Base-by-base conservation (phyloP, 2,888 invertebrate genomes). In the Tetropium fuscum region DNA sequence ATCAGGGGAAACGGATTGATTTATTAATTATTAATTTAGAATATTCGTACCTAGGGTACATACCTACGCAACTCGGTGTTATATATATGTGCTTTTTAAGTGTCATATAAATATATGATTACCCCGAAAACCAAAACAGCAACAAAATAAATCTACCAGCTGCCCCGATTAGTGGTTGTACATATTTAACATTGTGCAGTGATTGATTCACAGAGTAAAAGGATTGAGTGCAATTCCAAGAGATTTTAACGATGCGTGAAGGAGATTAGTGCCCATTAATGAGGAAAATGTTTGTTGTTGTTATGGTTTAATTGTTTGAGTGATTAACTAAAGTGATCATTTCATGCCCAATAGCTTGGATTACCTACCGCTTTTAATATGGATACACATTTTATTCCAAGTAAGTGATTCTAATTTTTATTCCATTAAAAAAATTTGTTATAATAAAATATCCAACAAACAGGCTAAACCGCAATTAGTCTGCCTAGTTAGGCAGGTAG, bases 321-420 rank as follows among this genome's bases (percentile, higher is more conserved):
- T 66, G 66, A 63, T 66, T 66, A 57, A 63, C 60, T 63, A 51
- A n/a, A 62, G 63, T 66, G 65, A 54, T 60, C 30, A 53, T 63
- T 63, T 60, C 60, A 62, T 58, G 60, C 60, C 44, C 53, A 40
- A 55, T 56, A 47, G 53, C 44, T 65, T 62, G 65, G 65, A 65
- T 60, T 65, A 63, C 53, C 40, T 38, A n/a, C n/a, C n/a, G n/a
- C n/a, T 18, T 64, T 60, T 34, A 57, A 58, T 51, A 66, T 68
- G 70, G 68, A 66, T 66, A 63, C 53, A 47, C 44, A 51, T 49
- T 40, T 54, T 36, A 44, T 53, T 53, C 48, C 56, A 51, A 53
- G 70, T 68, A 68, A 70, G 70, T 70, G 18, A 8, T 2, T 11
- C n/a, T n/a, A n/a, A n/a, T n/a, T n/a, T n/a, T n/a, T n/a, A n/a